These are phyloP conservation scores for Sebastes ruberrimus DNA, from an alignment of 2,797 vertebrate species.

Conservation along the genomic window DNA sequence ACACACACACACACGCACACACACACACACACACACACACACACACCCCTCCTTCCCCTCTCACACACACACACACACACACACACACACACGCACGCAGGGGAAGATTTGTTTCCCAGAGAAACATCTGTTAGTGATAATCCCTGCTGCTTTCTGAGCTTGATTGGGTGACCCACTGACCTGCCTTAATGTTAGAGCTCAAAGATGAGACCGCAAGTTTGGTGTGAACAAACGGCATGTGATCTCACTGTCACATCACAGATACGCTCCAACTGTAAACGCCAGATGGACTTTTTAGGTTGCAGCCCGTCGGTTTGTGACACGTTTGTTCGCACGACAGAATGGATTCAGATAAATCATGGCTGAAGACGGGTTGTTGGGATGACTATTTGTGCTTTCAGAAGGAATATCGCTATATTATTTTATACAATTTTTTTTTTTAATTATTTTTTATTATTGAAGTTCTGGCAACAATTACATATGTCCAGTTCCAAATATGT, in stretches of 20 bases:
- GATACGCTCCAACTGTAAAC: slow-evolving; percentile 17
- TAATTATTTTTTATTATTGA: no score
- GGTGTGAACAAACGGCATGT: slow-evolving; percentile 45
- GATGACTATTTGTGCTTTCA: background rate
- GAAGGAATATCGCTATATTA: background rate
- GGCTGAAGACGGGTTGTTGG: background rate
- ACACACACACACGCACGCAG: slow-evolving; percentile 5
- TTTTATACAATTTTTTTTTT: no score
- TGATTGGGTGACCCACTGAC: slow-evolving; percentile 80
- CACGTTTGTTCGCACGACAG: background rate
- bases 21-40: background rate
- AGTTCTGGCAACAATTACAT: no score
- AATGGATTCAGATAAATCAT: background rate
- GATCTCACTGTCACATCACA: slow-evolving; percentile 12
- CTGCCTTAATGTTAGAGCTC: slow-evolving; percentile 40
- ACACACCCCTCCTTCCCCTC: background rate
- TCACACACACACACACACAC: background rate
- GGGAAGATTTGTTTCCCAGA: slow-evolving; percentile 47
- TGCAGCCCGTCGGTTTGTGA: background rate
- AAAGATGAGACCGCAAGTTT: slow-evolving; percentile 49
- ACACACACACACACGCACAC: background rate
- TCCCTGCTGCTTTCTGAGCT: slow-evolving; percentile 61
- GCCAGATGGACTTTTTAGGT: background rate
- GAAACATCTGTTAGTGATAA: slow-evolving; percentile 81
- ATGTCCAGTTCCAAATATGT: no score